Evolutionary conservation across 2,888 invertebrate genomes (phyloP).

Genomic region (Eupithecia tripunctaria): DNA sequence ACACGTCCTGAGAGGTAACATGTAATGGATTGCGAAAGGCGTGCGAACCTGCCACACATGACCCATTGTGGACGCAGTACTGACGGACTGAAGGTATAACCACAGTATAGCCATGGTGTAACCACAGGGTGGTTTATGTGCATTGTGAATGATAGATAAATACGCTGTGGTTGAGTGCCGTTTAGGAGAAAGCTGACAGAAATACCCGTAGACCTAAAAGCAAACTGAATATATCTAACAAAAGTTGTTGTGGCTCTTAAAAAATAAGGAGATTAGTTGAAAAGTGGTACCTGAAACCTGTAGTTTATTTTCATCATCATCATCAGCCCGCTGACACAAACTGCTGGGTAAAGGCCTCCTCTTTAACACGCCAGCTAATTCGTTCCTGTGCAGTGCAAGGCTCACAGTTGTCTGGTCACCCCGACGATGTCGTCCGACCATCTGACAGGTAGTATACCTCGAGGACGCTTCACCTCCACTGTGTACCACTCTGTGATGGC

Average conservation of each 20-base stretch:
- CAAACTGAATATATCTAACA: background rate
- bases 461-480: too few species aligned
- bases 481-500: too few species aligned
- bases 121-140: conserved; percentile 8
- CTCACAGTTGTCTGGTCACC: too few species aligned
- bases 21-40: conserved; percentile 76
- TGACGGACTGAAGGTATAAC: conserved; percentile 5
- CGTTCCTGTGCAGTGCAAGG: too few species aligned
- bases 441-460: too few species aligned
- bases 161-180: background rate
- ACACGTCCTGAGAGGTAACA: conserved; percentile 63
- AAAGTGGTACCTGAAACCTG: background rate
- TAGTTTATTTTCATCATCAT: too few species aligned
- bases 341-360: too few species aligned
- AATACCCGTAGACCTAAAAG: background rate
- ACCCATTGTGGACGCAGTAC: conserved; percentile 62
- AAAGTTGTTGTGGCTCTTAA: background rate
- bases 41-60: conserved; percentile 67
- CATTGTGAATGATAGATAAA: background rate
- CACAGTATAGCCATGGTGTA: conserved; percentile 1
- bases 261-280: background rate
- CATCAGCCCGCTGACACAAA: too few species aligned
- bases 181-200: background rate
- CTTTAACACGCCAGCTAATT: too few species aligned
- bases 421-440: too few species aligned